Percentiles rank a stretch among this genome's conserved stretches.
Conservation (phyloP, 2,888 invertebrate genomes). For the Drosophila mercatorum region DNA sequence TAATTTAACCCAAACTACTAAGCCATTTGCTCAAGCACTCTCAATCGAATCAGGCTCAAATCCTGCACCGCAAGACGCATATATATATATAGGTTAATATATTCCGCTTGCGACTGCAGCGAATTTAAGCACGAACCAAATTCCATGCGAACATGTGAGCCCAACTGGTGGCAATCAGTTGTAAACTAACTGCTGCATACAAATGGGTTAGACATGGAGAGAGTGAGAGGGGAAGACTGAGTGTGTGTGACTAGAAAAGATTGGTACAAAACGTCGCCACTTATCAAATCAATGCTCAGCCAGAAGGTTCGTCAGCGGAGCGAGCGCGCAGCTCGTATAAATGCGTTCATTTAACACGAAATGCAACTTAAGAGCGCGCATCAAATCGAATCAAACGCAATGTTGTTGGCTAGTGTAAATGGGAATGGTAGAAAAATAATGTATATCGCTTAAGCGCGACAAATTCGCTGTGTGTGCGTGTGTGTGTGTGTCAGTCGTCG, state of each 20-base stretch:
- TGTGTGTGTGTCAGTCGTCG: slow-evolving; percentile 53
- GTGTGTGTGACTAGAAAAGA: slow-evolving; percentile 3
- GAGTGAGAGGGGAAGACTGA: neutral
- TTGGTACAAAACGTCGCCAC: slow-evolving; percentile 48
- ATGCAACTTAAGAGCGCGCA: slow-evolving; percentile 71
- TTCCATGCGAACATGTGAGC: slow-evolving; percentile 3
- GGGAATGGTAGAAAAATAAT: slow-evolving; percentile 8
- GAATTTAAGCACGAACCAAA: neutral
- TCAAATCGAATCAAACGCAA: slow-evolving; percentile 66
- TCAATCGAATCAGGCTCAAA: neutral
- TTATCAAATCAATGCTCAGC: slow-evolving; percentile 68
- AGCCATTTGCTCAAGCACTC: neutral
- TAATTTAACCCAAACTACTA: too few relatives aligned
- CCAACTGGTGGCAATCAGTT: slow-evolving; percentile 45
- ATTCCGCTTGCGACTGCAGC: neutral
- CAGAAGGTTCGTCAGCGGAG: slow-evolving; percentile 20
- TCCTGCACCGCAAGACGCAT: neutral
- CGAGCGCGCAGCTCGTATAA: slow-evolving; percentile 52
- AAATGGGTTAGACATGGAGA: slow-evolving; percentile 23
- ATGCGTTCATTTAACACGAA: slow-evolving; percentile 80
- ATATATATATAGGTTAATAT: neutral
- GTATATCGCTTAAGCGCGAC: slow-evolving; percentile 69
- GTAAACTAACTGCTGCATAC: slow-evolving; percentile 49
- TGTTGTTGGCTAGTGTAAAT: slow-evolving; percentile 17
- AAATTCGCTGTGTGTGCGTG: slow-evolving; percentile 69